These are phyloP conservation scores for Pseudorhiza aurosa DNA, from an alignment of 30 jellyfish, hydroid and myxozoan genomes.

Conservation along the genomic window DNA sequence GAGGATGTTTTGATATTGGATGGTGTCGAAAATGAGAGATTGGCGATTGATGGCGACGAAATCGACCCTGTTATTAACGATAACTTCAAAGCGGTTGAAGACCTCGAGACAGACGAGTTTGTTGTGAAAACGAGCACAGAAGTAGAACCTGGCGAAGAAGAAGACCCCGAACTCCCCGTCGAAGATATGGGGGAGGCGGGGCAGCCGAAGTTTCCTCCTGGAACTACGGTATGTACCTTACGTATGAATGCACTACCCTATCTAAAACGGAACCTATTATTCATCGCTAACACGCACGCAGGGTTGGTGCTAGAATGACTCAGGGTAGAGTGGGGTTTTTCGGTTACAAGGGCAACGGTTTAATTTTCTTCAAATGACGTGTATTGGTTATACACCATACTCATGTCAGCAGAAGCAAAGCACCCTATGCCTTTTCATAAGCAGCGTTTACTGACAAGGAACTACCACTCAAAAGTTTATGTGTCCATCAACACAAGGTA, in stretches of 20 bases:
- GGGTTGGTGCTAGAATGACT: too few species aligned
- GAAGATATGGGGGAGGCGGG: not conserved
- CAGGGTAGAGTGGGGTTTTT: too few species aligned
- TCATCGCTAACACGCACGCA: not conserved
- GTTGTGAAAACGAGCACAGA: too few species aligned
- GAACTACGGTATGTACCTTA: constrained; percentile 35
- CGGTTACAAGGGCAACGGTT: too few species aligned
- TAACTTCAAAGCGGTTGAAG: not conserved
- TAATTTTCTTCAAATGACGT: not conserved
- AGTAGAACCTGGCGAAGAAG: not conserved
- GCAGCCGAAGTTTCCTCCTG: constrained; percentile 19
- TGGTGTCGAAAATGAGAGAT: not conserved
- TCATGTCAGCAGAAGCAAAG: too few species aligned
- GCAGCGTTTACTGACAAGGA: too few species aligned
- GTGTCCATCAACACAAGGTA: too few species aligned
- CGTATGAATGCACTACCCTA: too few species aligned
- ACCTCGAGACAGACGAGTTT: not conserved
- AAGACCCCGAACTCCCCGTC: not conserved
- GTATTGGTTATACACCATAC: not conserved
- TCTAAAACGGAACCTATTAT: too few species aligned
- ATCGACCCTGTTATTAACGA: not conserved
- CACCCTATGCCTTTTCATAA: too few species aligned
- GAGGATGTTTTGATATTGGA: not conserved
- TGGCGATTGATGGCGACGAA: not conserved
- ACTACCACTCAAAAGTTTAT: too few species aligned